Evolutionary conservation across 2,888 invertebrate species (phyloP).

Genomic region (Drosophila subsilvestris): DNA sequence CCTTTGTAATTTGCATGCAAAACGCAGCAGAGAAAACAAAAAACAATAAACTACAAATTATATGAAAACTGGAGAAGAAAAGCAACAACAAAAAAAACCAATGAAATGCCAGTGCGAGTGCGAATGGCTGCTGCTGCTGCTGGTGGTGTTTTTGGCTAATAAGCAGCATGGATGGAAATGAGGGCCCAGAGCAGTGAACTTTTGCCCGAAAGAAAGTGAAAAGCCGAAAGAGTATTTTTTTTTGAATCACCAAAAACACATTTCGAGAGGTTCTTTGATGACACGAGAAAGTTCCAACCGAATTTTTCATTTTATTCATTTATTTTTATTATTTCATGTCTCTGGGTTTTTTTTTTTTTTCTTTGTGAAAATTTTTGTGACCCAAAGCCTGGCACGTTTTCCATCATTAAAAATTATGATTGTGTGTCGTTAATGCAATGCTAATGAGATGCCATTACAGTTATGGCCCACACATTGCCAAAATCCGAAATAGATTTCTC

Average conservation of each 20-base stretch:
- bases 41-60: conserved; percentile 64
- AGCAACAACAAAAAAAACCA: conserved; percentile 17
- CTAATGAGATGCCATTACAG: conserved; percentile 63
- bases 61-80: conserved; percentile 23
- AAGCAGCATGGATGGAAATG: conserved; percentile 44
- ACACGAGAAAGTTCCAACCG: conserved; percentile 20
- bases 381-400: conserved; percentile 63
- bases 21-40: conserved; percentile 50
- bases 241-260: background rate
- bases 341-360: background rate
- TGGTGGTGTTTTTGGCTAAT: conserved; percentile 44
- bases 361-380: conserved; percentile 35
- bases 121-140: background rate
- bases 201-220: conserved; percentile 63
- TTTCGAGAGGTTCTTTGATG: conserved; percentile 32
- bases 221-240: conserved; percentile 17
- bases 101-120: conserved; percentile 50
- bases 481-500: conserved; percentile 42
- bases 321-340: conserved; percentile 21
- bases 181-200: conserved; percentile 67
- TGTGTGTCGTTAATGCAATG: conserved; percentile 63
- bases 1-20: conserved; percentile 70
- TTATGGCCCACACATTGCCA: conserved; percentile 49
- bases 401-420: conserved; percentile 72
- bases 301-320: conserved; percentile 32